A percentile compares a stretch with the other conserved stretches of the same genome.
phyloP scores from a whole-genome alignment of 2,113 vertebrate species.

The Diadophis punctatus region DNA sequence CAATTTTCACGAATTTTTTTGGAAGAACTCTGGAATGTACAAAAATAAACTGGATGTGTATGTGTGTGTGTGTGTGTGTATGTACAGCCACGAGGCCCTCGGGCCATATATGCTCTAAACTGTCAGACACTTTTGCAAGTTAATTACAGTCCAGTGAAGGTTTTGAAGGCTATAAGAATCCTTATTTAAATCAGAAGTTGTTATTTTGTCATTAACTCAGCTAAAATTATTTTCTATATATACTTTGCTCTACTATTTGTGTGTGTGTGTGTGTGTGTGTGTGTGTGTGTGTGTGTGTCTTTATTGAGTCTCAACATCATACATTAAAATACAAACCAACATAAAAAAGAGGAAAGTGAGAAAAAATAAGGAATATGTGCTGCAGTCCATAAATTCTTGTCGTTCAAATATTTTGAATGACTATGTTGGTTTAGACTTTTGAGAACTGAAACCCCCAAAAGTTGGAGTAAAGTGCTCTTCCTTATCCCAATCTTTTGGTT shows the following conservation, averaged over 20 bases:
- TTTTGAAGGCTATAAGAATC: background rate
- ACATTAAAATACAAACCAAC: too few relatives aligned
- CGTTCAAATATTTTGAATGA: background rate
- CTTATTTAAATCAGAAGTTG: background rate
- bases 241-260: background rate
- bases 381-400: background rate
- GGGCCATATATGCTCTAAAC: background rate
- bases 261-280: too few relatives aligned
- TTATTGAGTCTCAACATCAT: too few relatives aligned
- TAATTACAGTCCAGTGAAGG: background rate
- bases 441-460: background rate
- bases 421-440: background rate
- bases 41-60: background rate
- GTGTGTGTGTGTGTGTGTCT: too few relatives aligned
- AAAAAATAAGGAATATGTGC: background rate
- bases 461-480: background rate
- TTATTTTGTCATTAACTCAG: constrained; percentile 2
- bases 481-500: background rate
- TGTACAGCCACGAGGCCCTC: background rate
- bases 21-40: background rate
- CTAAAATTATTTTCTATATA: constrained; percentile 2
- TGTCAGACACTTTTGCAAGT: background rate
- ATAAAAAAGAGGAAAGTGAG: too few relatives aligned
- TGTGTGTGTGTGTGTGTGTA: too few relatives aligned
- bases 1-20: background rate